Evolutionary conservation across 2,888 invertebrate species (phyloP).

Genomic region (Gastrophysa polygoni): DNA sequence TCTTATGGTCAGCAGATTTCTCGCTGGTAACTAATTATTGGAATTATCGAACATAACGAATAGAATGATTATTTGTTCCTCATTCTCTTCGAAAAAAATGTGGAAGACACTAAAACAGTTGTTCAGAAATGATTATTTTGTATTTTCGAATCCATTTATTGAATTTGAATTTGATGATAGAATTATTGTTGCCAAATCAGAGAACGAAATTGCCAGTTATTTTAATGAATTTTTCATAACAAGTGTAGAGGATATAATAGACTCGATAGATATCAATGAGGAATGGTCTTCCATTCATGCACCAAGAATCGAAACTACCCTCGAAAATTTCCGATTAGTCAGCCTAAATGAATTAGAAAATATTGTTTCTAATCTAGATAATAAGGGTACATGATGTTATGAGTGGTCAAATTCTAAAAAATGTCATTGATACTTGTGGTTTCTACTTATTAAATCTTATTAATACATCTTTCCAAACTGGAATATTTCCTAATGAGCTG

Average conservation of each 20-base stretch:
- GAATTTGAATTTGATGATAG: conserved; percentile 9
- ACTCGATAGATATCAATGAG: too few species aligned
- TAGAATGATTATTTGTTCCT: conserved; percentile 2
- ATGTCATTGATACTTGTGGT: conserved; percentile 8
- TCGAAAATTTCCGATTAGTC: too few species aligned
- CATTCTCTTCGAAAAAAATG: not conserved
- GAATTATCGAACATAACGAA: not conserved
- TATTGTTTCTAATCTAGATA: not conserved
- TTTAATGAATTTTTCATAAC: conserved; percentile 8
- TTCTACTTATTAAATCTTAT: conserved; percentile 8
- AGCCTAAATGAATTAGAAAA: too few species aligned
- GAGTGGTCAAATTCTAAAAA: conserved; percentile 3
- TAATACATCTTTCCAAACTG: conserved; percentile 8
- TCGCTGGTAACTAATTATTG: too few species aligned
- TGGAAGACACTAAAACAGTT: conserved; percentile 4
- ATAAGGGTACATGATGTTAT: conserved; percentile 5
- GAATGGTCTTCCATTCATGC: too few species aligned
- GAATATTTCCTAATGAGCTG: conserved; percentile 4
- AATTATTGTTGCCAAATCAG: not conserved
- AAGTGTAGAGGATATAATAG: too few species aligned
- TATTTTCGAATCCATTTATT: not conserved
- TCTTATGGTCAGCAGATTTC: too few species aligned
- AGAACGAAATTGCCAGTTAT: conserved; percentile 11
- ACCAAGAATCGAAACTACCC: too few species aligned
- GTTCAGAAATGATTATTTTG: conserved; percentile 9